Evolutionary conservation across 2,113 vertebrate genomes (phyloP), one percentile per base, ranked within the genome.

Genomic region (Daphoenositta chrysoptera): DNA sequence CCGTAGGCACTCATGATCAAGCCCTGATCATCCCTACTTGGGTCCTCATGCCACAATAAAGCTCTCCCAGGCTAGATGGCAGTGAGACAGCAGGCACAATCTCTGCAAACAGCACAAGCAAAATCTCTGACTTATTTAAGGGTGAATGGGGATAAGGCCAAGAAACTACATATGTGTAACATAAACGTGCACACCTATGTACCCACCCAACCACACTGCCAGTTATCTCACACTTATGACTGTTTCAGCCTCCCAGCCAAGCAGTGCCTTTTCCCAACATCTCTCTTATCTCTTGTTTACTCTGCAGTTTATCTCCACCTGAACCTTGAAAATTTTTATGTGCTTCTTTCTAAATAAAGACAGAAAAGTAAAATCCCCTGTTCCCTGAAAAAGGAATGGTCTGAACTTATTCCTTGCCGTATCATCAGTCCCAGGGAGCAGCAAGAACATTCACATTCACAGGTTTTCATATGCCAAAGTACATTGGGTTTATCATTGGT

Each of bases 21-120:
- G 57, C 9, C 4, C 7, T 1, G 0, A n/a, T 44, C n/a, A 72
- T n/a, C 26, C 27, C 37, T n/a, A 1, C 15, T 45, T 45, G 28
- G 26, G 23, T 64, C 6, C 48, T 33, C 31, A 5, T 27, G 69
- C 24, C 42, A 45, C 45, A 60, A 4, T n/a, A 54, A 83, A 87
- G 23, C 15, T 70, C 54, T 70, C 15, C 61, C 8, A 28, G 63
- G 13, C 13, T 58, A 48, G 20, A 50, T 19, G 21, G 30, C 70
- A 60, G 23, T 8, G 7, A 83, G 54, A 56, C 11, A 76, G 33
- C 27, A 69, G 45, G 23, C 11, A 47, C 12, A 33, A 53, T 11
- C 10, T 35, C 18, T 77, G 89, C 64, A 70, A 45, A 50, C 0
- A 31, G 9, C 31, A 80, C 57, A 61, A 51, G 33, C 1, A 47